Evolutionary conservation across 2,113 vertebrate genomes (phyloP).

Genomic region (Sclerurus mexicanus): DNA sequence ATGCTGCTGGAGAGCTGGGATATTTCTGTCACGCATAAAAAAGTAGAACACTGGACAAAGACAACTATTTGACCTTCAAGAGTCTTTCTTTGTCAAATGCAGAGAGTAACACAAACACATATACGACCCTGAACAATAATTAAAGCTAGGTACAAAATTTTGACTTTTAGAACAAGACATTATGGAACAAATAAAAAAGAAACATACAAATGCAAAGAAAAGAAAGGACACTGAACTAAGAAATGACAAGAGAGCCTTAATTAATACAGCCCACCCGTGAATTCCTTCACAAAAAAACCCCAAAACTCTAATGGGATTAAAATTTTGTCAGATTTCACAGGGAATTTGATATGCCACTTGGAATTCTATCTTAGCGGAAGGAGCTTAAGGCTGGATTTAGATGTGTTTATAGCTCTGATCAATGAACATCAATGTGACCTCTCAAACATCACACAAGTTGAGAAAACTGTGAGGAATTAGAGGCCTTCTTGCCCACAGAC

Average conservation of each 20-base stretch:
- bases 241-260: slow-evolving; percentile 58
- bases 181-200: slow-evolving; percentile 40
- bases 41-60: slow-evolving; percentile 67
- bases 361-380: slow-evolving; percentile 35
- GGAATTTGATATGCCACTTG: slow-evolving; percentile 10
- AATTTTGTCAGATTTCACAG: slow-evolving; percentile 34
- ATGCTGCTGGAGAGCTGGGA: slow-evolving; percentile 45
- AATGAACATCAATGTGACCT: neutral
- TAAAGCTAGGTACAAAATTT: slow-evolving; percentile 72
- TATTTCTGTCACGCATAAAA: slow-evolving; percentile 59
- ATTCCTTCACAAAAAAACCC: slow-evolving; percentile 25
- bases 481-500: slow-evolving; percentile 17
- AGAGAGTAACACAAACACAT: slow-evolving; percentile 40
- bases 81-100: slow-evolving; percentile 66
- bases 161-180: slow-evolving; percentile 58
- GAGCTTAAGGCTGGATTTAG: slow-evolving; percentile 64
- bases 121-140: slow-evolving; percentile 58
- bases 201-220: slow-evolving; percentile 54
- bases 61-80: slow-evolving; percentile 71
- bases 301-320: neutral
- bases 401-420: slow-evolving; percentile 23
- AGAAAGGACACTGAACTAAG: slow-evolving; percentile 43
- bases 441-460: slow-evolving; percentile 31
- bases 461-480: neutral
- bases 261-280: slow-evolving; percentile 32